Base-by-base conservation (phyloP, 2,797 vertebrate species). In the Acipenser ruthenus region DNA sequence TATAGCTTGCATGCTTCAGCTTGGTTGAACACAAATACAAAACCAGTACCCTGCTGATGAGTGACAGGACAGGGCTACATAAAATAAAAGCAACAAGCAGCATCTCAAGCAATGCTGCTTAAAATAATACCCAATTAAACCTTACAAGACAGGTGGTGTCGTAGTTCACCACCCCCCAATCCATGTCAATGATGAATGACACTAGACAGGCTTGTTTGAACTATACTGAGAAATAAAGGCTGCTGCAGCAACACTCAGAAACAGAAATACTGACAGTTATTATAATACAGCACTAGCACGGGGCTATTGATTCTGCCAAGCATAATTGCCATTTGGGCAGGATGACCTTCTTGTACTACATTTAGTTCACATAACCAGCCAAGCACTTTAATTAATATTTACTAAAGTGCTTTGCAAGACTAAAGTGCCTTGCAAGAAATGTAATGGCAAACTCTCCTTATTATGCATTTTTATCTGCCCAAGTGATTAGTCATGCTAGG, bases 311-410 rank as follows among this genome's bases (percentile, higher is more conserved):
- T 75, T 73, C 63, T 71, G 66, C 68, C 70, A 72, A 67, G 71
- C 68, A 71, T 71, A 74, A 78, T 60, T 77, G 69, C 72, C 73
- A 75, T 79, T 71, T 67, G 73, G 60, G 79, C 77, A 77, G 80
- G 86, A 80, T 6, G 37, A 67, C 68, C 68, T 84, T 63, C 72
- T 72, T 73, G 74, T 76, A 71, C 55, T 6, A 15, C 0, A 60
- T 6, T 49, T 68, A 37, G 50, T 60, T 69, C 70, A 53, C 23
- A 69, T 62, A 69, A 70, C 67, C 47, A 64, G 5, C 70, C 69
- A 76, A 61, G 63, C 7, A 8, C 70, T 73, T 67, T 72, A 71
- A 76, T 76, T 72, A 79, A 62, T 73, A 77, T 77, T 77, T 80
- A 70, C 68, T 58, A 69, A 68, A 81, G 74, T 69, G 72, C 70